Percentiles rank a stretch among this genome's conserved stretches.
Conservation (phyloP, 30 jellyfish, hydroid and myxozoan species). For the Aurelia aurita region DNA sequence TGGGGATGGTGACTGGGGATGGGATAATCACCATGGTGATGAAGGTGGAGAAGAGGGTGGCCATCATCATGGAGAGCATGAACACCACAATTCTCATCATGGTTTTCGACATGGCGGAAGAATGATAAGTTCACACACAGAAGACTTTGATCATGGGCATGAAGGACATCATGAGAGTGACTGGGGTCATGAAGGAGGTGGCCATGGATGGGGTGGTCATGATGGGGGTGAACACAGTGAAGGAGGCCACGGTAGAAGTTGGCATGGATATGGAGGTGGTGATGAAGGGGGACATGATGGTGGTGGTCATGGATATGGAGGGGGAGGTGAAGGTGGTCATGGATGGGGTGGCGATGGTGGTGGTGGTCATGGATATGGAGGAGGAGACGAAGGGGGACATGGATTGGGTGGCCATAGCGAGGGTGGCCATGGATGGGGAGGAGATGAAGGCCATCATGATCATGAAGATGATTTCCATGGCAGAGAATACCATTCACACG, state of each 20-base stretch:
- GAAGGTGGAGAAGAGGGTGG: slow-evolving; percentile 24
- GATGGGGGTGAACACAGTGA: slow-evolving; percentile 16
- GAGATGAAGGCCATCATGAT: slow-evolving; percentile 21
- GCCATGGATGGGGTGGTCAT: slow-evolving; percentile 27
- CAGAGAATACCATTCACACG: slow-evolving; percentile 22
- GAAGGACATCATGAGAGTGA: slow-evolving; percentile 35
- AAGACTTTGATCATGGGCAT: slow-evolving; percentile 45
- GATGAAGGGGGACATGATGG: not conserved
- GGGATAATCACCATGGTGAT: slow-evolving; percentile 48
- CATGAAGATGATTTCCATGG: slow-evolving; percentile 24
- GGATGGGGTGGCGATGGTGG: not conserved
- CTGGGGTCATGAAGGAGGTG: slow-evolving; percentile 52
- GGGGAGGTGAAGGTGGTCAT: not conserved
- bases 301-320: no score
- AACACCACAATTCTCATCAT: slow-evolving; percentile 50
- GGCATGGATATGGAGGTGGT: slow-evolving; percentile 15
- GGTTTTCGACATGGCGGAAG: slow-evolving; percentile 67
- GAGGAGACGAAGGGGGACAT: slow-evolving; percentile 10
- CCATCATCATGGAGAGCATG: slow-evolving; percentile 16
- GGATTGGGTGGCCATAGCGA: slow-evolving; percentile 16
- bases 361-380: no score
- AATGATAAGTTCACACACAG: slow-evolving; percentile 53
- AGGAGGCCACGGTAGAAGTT: not conserved
- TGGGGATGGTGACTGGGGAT: slow-evolving; percentile 55
- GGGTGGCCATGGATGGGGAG: slow-evolving; percentile 17